phyloP scores from a whole-genome alignment of 2,113 vertebrate genomes.

The Agelaius tricolor region DNA sequence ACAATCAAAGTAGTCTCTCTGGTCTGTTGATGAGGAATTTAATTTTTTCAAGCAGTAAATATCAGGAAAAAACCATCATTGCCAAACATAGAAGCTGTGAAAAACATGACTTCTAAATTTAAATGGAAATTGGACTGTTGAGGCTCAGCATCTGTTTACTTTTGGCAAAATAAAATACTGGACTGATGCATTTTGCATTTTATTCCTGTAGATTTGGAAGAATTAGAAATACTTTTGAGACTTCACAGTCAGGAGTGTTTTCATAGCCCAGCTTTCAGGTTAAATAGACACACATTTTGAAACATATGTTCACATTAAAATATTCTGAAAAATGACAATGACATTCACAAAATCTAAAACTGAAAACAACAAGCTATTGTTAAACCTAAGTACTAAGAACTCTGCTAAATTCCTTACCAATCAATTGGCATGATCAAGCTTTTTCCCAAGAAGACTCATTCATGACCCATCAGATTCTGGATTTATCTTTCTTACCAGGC shows the following conservation, averaged over 20 bases:
- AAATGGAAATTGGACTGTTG: background rate
- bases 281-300: background rate
- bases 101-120: constrained; percentile 2
- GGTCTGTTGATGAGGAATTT: background rate
- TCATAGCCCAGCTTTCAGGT: background rate
- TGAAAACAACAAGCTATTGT: background rate
- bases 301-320: background rate
- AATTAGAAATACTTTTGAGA: background rate
- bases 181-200: background rate
- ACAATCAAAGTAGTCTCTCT: background rate
- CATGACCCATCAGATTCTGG: background rate
- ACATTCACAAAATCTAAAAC: background rate
- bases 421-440: background rate
- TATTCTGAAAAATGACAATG: background rate
- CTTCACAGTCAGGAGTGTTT: background rate
- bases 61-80: background rate
- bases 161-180: background rate
- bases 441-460: background rate
- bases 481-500: background rate
- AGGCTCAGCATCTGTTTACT: background rate
- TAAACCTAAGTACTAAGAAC: background rate
- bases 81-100: background rate
- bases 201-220: background rate
- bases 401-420: background rate
- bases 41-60: background rate